phyloP scores from a whole-genome alignment of 2,113 vertebrate species.

The Mionectes macconnelli region DNA sequence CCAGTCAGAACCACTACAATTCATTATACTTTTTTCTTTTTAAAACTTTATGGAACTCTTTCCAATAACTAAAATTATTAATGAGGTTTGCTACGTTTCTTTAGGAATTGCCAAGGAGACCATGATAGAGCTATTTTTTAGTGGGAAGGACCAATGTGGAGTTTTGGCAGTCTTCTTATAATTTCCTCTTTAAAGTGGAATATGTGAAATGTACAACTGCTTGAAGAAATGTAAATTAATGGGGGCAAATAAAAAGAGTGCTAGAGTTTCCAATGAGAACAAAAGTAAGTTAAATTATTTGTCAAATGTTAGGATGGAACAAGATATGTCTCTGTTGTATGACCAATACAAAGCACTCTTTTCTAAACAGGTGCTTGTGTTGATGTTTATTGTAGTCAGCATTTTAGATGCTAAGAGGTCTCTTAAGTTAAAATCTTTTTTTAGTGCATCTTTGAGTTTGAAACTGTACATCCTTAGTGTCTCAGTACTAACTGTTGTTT shows the following conservation, averaged over 20 bases:
- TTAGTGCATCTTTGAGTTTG: neutral
- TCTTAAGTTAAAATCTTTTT: neutral
- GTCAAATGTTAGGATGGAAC: neutral
- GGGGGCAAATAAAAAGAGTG: neutral
- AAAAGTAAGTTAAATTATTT: neutral
- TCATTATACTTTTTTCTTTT: neutral
- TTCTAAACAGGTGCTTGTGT: neutral
- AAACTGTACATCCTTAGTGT: neutral
- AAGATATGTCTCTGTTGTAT: neutral
- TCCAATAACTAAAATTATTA: neutral
- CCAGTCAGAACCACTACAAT: neutral
- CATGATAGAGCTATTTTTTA: slow-evolving; percentile 18
- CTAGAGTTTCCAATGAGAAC: neutral
- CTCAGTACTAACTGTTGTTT: neutral
- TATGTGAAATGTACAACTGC: neutral
- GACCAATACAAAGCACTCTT: neutral
- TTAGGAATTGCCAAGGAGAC: slow-evolving; percentile 46
- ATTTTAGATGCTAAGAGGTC: neutral
- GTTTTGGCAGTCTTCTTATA: neutral
- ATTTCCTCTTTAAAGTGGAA: neutral
- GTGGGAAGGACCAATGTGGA: neutral
- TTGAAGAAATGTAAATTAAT: neutral
- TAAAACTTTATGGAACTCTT: neutral
- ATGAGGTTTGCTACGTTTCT: slow-evolving; percentile 20
- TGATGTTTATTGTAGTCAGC: neutral